Conservation (phyloP, 2,797 vertebrate species). For the Gymnocypris eckloni region DNA sequence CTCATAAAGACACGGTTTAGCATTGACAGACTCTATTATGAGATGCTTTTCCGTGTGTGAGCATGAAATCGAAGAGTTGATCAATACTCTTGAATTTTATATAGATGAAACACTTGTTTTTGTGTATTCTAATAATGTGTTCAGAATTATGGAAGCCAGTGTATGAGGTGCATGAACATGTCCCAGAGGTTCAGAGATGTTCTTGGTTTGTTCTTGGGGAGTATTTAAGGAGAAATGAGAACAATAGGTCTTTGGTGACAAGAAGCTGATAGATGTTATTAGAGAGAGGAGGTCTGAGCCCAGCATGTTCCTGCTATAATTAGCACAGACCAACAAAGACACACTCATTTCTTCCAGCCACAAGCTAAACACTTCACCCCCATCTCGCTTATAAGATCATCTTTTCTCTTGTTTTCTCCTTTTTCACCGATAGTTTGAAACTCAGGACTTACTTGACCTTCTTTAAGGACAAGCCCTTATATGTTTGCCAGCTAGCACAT, state of each 20-base stretch:
- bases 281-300: conserved; percentile 52
- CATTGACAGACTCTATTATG: neutral
- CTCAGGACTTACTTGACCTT: conserved; percentile 12
- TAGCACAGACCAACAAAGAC: conserved; percentile 58
- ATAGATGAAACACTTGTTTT: neutral
- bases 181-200: conserved; percentile 34
- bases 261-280: conserved; percentile 60
- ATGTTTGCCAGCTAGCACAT: conserved; percentile 13
- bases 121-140: neutral
- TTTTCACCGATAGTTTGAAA: conserved; percentile 42
- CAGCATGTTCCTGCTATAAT: conserved; percentile 58
- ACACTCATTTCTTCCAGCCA: conserved; percentile 43
- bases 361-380: conserved; percentile 34
- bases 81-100: conserved; percentile 16
- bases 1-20: conserved; percentile 15
- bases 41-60: conserved; percentile 5
- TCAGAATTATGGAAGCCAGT: neutral
- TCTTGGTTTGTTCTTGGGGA: conserved; percentile 47
- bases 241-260: conserved; percentile 57
- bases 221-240: conserved; percentile 58
- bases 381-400: conserved; percentile 47
- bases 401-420: conserved; percentile 37
- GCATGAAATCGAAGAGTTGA: conserved; percentile 19
- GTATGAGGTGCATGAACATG: conserved; percentile 11
- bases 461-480: conserved; percentile 22